Percentiles rank a stretch among this genome's conserved stretches.
Conservation (phyloP, 2,113 vertebrate species). For the Vulpes ferrilata region DNA sequence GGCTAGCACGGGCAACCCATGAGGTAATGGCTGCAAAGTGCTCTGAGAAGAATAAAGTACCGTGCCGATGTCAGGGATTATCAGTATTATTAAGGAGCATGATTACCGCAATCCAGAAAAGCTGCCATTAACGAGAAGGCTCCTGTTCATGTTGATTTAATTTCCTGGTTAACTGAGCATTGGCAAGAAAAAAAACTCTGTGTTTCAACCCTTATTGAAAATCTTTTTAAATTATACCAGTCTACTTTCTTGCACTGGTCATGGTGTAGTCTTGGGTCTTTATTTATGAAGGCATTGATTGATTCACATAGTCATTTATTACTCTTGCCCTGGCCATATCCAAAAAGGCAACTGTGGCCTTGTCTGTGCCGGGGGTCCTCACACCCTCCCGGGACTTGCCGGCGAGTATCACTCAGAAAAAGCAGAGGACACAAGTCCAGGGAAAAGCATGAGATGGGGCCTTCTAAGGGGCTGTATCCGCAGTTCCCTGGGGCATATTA, state of each 20-base stretch:
- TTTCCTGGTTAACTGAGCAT: slow-evolving; percentile 81
- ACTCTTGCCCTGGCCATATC: background rate
- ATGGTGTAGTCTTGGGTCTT: slow-evolving; percentile 14
- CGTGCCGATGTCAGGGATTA: background rate
- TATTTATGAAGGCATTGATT: slow-evolving; percentile 34
- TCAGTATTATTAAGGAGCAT: slow-evolving; percentile 56
- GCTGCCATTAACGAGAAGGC: slow-evolving; percentile 51
- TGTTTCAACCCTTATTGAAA: slow-evolving; percentile 69
- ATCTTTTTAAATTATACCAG: slow-evolving; percentile 70
- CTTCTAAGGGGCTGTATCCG: accelerated
- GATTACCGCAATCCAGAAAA: slow-evolving; percentile 67
- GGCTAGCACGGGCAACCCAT: background rate
- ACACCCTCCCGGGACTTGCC: accelerated
- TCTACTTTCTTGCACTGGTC: background rate
- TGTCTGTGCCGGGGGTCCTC: background rate
- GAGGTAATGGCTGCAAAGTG: background rate
- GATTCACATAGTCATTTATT: background rate
- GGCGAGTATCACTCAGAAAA: background rate
- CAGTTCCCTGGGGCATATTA: accelerated
- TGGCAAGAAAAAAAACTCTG: slow-evolving; percentile 12
- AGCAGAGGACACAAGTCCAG: background rate
- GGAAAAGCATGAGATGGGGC: background rate
- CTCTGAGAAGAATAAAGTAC: background rate
- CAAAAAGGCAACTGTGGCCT: background rate
- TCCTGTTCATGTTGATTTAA: slow-evolving; percentile 71